phyloP scores from a whole-genome alignment of 1,140 invertebrate genomes.

The Heliconius himera region DNA sequence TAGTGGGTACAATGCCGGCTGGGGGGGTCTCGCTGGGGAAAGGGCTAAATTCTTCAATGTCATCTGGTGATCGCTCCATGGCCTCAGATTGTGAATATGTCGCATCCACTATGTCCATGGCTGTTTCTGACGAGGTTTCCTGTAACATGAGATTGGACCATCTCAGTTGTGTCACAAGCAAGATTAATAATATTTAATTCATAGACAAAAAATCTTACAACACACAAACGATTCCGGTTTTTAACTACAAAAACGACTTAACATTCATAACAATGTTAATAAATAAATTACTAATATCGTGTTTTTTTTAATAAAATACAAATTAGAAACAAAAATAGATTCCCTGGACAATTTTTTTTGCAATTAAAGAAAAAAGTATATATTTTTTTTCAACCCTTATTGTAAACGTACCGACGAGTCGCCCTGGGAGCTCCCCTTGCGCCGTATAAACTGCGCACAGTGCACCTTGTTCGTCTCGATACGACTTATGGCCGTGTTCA shows the following conservation, averaged over 20 bases:
- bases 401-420: constrained; percentile 31
- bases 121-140: neutral
- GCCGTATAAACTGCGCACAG: constrained; percentile 42
- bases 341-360: too few species aligned
- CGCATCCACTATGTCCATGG: neutral
- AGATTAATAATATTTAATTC: too few species aligned
- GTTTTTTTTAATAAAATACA: too few species aligned
- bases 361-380: too few species aligned
- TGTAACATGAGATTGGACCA: neutral
- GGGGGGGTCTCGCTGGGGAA: neutral
- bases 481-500: constrained; percentile 40
- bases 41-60: neutral
- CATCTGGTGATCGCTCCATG: neutral
- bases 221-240: too few species aligned
- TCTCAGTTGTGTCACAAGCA: too few species aligned
- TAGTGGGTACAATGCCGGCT: neutral
- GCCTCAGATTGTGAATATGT: neutral
- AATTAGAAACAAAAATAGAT: too few species aligned
- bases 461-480: constrained; percentile 36
- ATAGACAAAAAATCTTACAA: too few species aligned
- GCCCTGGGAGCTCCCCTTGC: constrained; percentile 17
- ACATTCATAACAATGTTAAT: neutral
- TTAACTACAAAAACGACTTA: neutral
- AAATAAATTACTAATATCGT: neutral
- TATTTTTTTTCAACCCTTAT: neutral